Conservation (phyloP, 2,888 invertebrate species). For the Nomada ferruginata region DNA sequence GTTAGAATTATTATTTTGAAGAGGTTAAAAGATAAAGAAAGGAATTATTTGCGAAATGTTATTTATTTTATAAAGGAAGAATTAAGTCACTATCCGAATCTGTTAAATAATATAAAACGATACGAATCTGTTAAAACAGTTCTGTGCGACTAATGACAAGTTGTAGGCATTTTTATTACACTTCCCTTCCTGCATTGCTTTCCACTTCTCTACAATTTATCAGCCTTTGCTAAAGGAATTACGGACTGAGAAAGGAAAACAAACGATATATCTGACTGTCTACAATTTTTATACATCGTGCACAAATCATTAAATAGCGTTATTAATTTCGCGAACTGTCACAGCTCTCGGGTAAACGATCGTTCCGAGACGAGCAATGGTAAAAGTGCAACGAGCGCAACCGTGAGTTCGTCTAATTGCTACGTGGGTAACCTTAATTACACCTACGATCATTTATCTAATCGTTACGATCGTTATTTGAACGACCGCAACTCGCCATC, state of each 20-base stretch:
- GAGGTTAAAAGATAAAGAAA: too few relatives aligned
- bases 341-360: slow-evolving; percentile 26
- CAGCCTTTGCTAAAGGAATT: not conserved
- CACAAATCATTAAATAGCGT: slow-evolving; percentile 22
- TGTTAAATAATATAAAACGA: too few relatives aligned
- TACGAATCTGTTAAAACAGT: not conserved
- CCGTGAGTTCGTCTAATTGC: slow-evolving; percentile 39
- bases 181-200: slow-evolving; percentile 14
- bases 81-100: too few relatives aligned
- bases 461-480: slow-evolving; percentile 46
- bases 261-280: slow-evolving; percentile 21
- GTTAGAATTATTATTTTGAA: too few relatives aligned
- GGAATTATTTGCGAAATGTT: too few relatives aligned
- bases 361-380: slow-evolving; percentile 26
- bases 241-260: not conserved
- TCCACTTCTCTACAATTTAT: slow-evolving; percentile 6
- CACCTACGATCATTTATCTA: slow-evolving; percentile 51
- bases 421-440: slow-evolving; percentile 50
- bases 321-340: slow-evolving; percentile 47
- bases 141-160: not conserved
- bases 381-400: slow-evolving; percentile 16
- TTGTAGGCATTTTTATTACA: not conserved
- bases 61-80: too few relatives aligned
- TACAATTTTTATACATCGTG: slow-evolving; percentile 8
- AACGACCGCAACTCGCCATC: slow-evolving; percentile 25